Conservation (phyloP, 2,888 invertebrate species). For the Melieria crassipennis region DNA sequence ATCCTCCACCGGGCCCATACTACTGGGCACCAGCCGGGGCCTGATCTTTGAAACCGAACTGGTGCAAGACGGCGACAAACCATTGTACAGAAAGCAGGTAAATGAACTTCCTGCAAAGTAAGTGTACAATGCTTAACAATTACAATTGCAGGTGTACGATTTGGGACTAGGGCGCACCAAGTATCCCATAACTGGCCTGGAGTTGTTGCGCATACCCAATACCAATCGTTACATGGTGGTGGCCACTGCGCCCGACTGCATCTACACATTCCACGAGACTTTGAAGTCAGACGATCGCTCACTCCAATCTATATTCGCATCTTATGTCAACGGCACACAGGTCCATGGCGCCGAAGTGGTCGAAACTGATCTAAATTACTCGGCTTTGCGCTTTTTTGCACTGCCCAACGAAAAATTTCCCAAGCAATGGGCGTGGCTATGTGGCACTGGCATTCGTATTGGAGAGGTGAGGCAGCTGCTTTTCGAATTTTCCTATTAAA, state of each 20-base stretch:
- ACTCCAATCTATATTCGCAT: conserved; percentile 54
- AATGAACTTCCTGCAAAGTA: not conserved
- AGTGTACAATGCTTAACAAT: not conserved
- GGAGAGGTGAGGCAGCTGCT: conserved; percentile 72
- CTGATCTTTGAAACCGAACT: conserved; percentile 91
- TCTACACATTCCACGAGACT: conserved; percentile 89
- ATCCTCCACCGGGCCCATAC: conserved; percentile 80
- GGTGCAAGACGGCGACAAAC: conserved; percentile 81
- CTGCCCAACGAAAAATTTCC: conserved; percentile 75
- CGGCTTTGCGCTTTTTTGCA: conserved; percentile 82
- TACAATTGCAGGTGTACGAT: conserved; percentile 78
- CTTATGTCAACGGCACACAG: conserved; percentile 53
- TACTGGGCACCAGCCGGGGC: conserved; percentile 90
- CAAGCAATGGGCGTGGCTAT: conserved; percentile 87
- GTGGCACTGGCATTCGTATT: conserved; percentile 82
- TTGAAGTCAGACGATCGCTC: conserved; percentile 80
- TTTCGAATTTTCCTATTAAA: not conserved
- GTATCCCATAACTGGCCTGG: conserved; percentile 87
- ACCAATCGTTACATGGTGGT: conserved; percentile 83
- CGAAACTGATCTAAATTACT: conserved; percentile 78
- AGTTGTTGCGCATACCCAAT: conserved; percentile 79
- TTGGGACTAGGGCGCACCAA: conserved; percentile 78
- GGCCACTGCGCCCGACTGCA: conserved; percentile 82
- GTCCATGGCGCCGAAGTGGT: conserved; percentile 73
- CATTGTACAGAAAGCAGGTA: conserved; percentile 89